Base-by-base conservation (phyloP, 2,113 vertebrate species). In the Xiphorhynchus elegans region DNA sequence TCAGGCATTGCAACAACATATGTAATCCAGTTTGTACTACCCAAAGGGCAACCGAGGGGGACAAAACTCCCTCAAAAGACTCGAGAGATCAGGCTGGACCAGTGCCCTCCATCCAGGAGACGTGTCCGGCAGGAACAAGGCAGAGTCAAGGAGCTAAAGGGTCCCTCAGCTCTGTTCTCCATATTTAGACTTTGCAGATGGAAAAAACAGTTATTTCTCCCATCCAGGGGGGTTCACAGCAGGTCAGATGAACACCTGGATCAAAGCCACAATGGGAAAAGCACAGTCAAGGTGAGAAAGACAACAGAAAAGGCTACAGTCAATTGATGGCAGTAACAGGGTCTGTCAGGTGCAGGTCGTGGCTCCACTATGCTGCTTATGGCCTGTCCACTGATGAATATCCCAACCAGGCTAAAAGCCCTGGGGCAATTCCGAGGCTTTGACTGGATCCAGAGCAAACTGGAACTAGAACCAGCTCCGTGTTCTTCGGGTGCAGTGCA, bases 341-440 rank as follows among this genome's bases (percentile, higher is more conserved):
- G 33, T 80, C 7, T 49, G 31, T 6, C 13, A 31, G 80, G 53
- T 26, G 18, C 64, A 66, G 29, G 35, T 33, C 3, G 0, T 2
- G 40, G 44, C 46, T 93, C n/a, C 60, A 46, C 39, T 1, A 2
- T n/a, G 46, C 84, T 76, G 58, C 56, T 46, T 0, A 0, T 15
- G 11, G 62, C n/a, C 72, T 37, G 15, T 40, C 68, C 23, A 33
- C 11, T 9, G 13, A 23, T 8, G 14, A 81, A 5, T 28, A 75
- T 17, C 46, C 70, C 44, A 47, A 20, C 10, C 2, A 1, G 33
- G 1, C 8, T 19, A 46, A 60, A 74, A 74, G 17, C 28, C 64
- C 14, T 28, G 39, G 33, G 63, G 64, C 73, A 69, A 24, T 25
- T 63, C 25, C 5, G 56, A 8, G 6, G 55, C 56, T 74, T n/a